Evolutionary conservation across 2,113 vertebrate genomes (phyloP).

Genomic region (Sclerurus mexicanus): DNA sequence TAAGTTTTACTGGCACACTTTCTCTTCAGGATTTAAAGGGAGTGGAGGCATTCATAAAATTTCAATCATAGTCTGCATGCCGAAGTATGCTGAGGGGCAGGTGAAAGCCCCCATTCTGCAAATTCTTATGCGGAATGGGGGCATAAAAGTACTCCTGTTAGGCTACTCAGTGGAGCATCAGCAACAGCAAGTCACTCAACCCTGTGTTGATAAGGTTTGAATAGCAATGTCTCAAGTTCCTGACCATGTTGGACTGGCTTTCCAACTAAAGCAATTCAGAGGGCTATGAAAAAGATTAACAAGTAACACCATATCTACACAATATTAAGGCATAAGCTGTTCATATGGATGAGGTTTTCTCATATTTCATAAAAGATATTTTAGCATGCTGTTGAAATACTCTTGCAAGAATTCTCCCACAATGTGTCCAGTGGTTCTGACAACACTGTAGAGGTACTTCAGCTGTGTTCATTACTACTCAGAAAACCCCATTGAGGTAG

Average conservation of each 20-base stretch:
- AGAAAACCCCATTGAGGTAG: neutral
- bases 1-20: neutral
- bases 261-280: neutral
- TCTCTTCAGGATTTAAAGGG: neutral
- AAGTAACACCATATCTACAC: neutral
- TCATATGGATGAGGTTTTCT: neutral
- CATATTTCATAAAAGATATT: neutral
- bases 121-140: neutral
- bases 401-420: neutral
- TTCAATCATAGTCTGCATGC: neutral
- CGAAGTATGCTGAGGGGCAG: neutral
- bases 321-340: neutral
- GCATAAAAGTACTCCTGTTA: too few species aligned
- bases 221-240: neutral
- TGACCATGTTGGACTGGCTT: neutral
- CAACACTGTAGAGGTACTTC: neutral
- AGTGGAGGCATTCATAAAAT: neutral
- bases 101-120: neutral
- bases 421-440: neutral
- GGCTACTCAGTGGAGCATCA: neutral
- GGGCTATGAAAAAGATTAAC: neutral
- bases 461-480: neutral
- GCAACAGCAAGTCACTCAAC: accelerated
- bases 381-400: neutral
- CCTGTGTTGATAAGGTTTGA: neutral